Base-by-base conservation (phyloP, 2,797 vertebrate genomes). In the Acipenser transmontanus region DNA sequence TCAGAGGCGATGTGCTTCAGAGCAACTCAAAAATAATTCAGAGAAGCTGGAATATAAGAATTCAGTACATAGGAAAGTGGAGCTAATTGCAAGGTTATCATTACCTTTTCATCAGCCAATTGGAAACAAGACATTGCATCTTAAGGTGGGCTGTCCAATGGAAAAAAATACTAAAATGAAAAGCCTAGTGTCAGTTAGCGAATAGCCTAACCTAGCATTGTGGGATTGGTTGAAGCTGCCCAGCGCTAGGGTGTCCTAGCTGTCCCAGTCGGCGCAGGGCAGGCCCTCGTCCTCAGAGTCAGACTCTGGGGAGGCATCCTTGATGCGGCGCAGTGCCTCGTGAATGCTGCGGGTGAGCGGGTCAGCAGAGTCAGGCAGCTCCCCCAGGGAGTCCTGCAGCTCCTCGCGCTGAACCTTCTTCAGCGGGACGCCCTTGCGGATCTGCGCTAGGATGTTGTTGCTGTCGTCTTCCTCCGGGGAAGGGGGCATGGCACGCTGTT, bases 391-490 rank as follows among this genome's bases (percentile, higher is more conserved):
- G 72, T 89, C 86, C 75, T 90, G 88, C 81, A 92, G 80, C 75
- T 87, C 89, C 73, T 94, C 93, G 6, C 91, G 94, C n/a, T 88
- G 87, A 1, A 98, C 95, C 82, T 98, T 97, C 86, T 90, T 92
- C 83, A 99, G 90, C 80, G 95, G 88, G 56, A 99, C 95, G 1
- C 97, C 97, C 77, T 95, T 96, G 51, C 97, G 86, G 85, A 99
- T 99, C 82, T 99, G 97, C 50, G 95, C 96, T 90, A 99, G 90
- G 87, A 98, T 98, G 83, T 98, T 99, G 87, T 95, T 88, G 84
- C 89, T 85, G 73, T 98, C 95, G 70, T 97, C 94, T 71, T 94
- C 91, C 77, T 95, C 92, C 1, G 93, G 94, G 84, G 95, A 96
- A 34, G 95, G 95, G 14, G 89, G 93, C 71, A 96, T 87, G 66